Percentiles rank a stretch among this genome's conserved stretches.
These are phyloP conservation scores for Philonicus albiceps DNA, from an alignment of 2,888 invertebrate genomes.

Conservation along the genomic window DNA sequence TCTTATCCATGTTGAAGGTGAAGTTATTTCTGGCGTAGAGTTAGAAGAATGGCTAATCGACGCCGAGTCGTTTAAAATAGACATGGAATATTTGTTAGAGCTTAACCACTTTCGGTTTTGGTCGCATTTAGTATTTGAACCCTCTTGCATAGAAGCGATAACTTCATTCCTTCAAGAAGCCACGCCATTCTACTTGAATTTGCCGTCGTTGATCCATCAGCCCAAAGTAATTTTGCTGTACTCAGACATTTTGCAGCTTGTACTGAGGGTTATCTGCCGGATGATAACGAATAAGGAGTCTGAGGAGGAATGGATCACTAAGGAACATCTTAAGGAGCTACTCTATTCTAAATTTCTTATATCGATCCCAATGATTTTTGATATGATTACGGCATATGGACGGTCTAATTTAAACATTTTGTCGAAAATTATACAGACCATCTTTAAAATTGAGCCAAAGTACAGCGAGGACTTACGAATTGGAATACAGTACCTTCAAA, in stretches of 20 bases:
- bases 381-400: conserved; percentile 78
- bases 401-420: conserved; percentile 71
- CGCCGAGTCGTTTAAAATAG: conserved; percentile 69
- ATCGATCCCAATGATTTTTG: conserved; percentile 83
- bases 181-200: conserved; percentile 72
- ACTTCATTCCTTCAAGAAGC: conserved; percentile 79
- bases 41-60: conserved; percentile 75
- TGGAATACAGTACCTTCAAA: conserved; percentile 66
- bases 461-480: conserved; percentile 70
- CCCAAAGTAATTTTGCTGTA: conserved; percentile 65
- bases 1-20: conserved; percentile 65
- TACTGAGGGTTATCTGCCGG: conserved; percentile 77
- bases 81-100: conserved; percentile 74
- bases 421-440: conserved; percentile 69
- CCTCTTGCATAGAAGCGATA: conserved; percentile 70
- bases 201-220: conserved; percentile 63
- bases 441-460: conserved; percentile 67
- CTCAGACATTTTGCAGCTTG: conserved; percentile 69
- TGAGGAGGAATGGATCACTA: conserved; percentile 73
- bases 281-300: conserved; percentile 82
- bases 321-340: conserved; percentile 72
- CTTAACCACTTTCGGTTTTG: conserved; percentile 78
- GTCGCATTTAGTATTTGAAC: conserved; percentile 75
- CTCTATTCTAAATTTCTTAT: conserved; percentile 82
- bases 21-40: conserved; percentile 66